phyloP scores from a whole-genome alignment of 2,797 vertebrate species.

The Erethizon dorsatum region DNA sequence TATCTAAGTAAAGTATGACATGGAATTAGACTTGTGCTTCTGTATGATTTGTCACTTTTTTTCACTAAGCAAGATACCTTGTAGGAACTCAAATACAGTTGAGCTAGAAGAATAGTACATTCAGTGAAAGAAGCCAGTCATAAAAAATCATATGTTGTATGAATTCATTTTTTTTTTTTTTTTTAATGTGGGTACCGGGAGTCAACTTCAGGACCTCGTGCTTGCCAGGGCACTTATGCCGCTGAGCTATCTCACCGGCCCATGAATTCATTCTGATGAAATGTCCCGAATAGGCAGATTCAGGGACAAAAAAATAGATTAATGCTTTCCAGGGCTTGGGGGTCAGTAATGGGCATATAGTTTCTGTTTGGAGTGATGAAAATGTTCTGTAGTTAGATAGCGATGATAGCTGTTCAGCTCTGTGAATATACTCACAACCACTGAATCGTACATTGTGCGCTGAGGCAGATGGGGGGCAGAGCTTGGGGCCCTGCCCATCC shows the following conservation, averaged over 20 bases:
- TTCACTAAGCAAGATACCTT: neutral
- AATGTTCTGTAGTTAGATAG: neutral
- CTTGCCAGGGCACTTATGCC: no score
- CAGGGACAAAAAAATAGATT: neutral
- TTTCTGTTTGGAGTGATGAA: neutral
- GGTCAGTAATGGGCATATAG: neutral
- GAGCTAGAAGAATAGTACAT: neutral
- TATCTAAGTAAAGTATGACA: neutral
- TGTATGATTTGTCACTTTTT: neutral
- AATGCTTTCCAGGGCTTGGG: neutral
- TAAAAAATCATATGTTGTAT: neutral
- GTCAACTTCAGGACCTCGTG: no score
- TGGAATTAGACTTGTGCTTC: neutral
- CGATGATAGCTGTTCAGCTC: neutral
- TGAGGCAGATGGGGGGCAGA: neutral
- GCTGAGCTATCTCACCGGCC: no score
- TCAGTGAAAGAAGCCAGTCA: conserved; percentile 22
- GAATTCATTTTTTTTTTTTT: neutral
- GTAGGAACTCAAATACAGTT: neutral
- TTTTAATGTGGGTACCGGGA: no score
- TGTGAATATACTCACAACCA: neutral
- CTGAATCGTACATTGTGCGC: neutral
- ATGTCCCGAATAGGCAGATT: neutral
- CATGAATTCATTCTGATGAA: conserved; percentile 6
- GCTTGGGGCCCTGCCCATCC: no score